Evolutionary conservation across 30 jellyfish, hydroid and myxozoan genomes (phyloP).

Genomic region (Pseudorhiza aurosa): DNA sequence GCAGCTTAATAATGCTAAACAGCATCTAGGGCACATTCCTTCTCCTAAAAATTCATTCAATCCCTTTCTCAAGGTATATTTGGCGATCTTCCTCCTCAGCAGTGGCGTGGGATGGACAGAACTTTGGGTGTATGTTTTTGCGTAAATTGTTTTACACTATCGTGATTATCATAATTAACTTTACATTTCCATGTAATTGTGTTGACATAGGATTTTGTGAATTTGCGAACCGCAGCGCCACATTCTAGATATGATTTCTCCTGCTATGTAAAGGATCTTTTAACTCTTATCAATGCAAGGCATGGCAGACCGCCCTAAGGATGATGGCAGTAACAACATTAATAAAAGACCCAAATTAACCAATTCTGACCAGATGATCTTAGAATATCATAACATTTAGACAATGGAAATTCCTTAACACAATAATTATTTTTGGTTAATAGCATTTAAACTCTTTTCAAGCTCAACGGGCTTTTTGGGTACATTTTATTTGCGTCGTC

Average conservation of each 20-base stretch:
- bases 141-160: not conserved
- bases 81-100: too few species aligned
- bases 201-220: conserved; percentile 33
- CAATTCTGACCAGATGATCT: conserved; percentile 13
- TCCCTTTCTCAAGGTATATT: too few species aligned
- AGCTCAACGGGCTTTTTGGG: not conserved
- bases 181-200: conserved; percentile 22
- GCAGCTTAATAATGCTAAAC: too few species aligned
- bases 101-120: too few species aligned
- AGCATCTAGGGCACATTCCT: too few species aligned
- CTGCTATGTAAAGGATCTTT: conserved; percentile 19
- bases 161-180: conserved; percentile 36
- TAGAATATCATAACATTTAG: conserved; percentile 5
- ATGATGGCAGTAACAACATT: not conserved
- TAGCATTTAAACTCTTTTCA: not conserved
- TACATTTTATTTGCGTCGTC: not conserved
- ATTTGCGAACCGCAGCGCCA: conserved; percentile 54
- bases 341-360: conserved; percentile 22
- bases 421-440: conserved; percentile 12
- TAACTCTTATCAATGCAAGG: conserved; percentile 24
- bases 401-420: not conserved
- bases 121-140: conserved; percentile 8
- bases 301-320: conserved; percentile 53
- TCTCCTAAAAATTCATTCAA: too few species aligned
- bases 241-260: conserved; percentile 12